Evolutionary conservation across 1,140 invertebrate genomes (phyloP).

Genomic region (Anthonomus grandis): DNA sequence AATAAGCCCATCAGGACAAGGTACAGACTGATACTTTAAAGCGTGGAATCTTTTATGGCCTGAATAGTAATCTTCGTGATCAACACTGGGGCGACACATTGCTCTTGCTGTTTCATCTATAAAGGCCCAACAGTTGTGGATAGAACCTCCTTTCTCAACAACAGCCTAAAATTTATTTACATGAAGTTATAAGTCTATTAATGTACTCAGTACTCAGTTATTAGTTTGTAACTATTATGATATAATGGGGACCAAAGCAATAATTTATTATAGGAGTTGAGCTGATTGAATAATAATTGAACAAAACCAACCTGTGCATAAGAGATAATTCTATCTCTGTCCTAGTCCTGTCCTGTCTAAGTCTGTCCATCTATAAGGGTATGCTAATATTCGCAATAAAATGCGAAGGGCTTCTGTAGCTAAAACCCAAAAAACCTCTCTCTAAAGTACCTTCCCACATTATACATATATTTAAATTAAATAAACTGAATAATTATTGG

Average conservation of each 20-base stretch:
- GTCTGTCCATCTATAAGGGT: background rate
- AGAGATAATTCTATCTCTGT: background rate
- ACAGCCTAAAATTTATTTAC: background rate
- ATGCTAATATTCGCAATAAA: background rate
- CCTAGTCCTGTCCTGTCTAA: background rate
- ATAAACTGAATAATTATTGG: background rate
- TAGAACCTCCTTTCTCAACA: background rate
- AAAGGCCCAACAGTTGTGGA: constrained; percentile 23
- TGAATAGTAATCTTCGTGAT: constrained; percentile 34
- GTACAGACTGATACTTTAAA: constrained; percentile 32
- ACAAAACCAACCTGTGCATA: background rate
- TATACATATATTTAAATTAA: background rate
- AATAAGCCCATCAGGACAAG: constrained; percentile 31
- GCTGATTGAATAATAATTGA: background rate
- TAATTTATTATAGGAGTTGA: background rate
- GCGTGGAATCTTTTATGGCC: constrained; percentile 26
- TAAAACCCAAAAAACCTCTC: background rate
- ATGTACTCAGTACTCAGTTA: background rate
- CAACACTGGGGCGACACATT: constrained; percentile 26
- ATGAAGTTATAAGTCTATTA: background rate
- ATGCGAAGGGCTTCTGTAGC: background rate
- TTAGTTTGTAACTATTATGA: background rate
- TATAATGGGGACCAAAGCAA: background rate
- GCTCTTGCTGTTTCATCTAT: constrained; percentile 30
- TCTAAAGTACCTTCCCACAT: background rate